Conservation (phyloP, 2,797 vertebrate genomes). For the Heliangelus exortis region DNA sequence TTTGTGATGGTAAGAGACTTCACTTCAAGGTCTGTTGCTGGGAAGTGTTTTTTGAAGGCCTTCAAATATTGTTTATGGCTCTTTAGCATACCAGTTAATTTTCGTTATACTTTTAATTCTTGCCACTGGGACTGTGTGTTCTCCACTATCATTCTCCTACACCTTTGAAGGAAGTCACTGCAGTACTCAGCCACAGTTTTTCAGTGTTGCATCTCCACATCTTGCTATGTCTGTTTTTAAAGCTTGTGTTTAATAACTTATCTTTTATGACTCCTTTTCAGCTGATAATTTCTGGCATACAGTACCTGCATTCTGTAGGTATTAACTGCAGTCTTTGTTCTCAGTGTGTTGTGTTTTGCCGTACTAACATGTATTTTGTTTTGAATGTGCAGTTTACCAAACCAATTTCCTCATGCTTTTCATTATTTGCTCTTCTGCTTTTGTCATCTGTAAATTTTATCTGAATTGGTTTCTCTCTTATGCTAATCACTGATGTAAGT, state of each 20-base stretch:
- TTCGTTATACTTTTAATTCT: not conserved
- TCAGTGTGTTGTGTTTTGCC: accelerated
- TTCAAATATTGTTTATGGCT: not conserved
- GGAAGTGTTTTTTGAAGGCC: not conserved
- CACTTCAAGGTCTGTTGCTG: not conserved
- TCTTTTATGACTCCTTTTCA: not conserved
- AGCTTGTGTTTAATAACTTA: not conserved
- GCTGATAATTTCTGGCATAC: not conserved
- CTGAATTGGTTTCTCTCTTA: slow-evolving; percentile 17
- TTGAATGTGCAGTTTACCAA: not conserved
- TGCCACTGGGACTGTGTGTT: not conserved
- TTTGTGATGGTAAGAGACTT: not conserved
- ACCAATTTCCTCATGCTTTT: not conserved
- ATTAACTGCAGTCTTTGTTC: not conserved
- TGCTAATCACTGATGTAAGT: not conserved
- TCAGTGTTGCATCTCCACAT: not conserved
- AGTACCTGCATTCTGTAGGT: not conserved
- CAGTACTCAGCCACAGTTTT: not conserved
- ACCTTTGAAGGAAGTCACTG: not conserved
- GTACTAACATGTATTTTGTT: not conserved
- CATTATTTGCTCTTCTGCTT: slow-evolving; percentile 19
- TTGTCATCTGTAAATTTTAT: slow-evolving; percentile 1
- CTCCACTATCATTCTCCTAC: not conserved
- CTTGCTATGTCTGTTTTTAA: not conserved
- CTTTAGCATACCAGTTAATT: not conserved